Evolutionary conservation across 2,113 vertebrate species (phyloP), one percentile per base, ranked within the genome.

Genomic region (Takifugu flavidus): DNA sequence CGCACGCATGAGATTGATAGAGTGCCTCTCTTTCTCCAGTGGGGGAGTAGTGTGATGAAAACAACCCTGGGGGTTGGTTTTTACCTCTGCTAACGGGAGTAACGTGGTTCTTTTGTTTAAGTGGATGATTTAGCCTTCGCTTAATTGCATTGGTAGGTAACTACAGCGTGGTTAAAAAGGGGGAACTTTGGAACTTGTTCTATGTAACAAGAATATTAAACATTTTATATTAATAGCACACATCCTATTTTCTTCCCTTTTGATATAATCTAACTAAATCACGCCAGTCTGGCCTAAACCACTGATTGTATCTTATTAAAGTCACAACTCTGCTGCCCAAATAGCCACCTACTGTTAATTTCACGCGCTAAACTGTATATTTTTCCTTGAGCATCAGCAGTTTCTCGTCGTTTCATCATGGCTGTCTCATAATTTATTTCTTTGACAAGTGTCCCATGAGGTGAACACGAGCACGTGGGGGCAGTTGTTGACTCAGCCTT

Each of bases 1-100:
- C 86, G 86, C 43, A 80, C 76, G 74, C 80, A 69, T 74, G 74
- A 90, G 76, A 88, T 80, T 91, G 89, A 89, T 90, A 88, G 89
- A 90, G 86, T 78, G 83, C 82, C 88, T 85, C 82, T 83, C 74
- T 72, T 77, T 72, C 65, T 78, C 68, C 66, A 62, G 67, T 60
- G 69, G 79, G 82, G 69, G 64, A 69, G 72, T 45, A 67, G 59
- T 62, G 49, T 62, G 69, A 77, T 62, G 62, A 73, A 86, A 87
- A 81, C 75, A 74, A 74, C 69, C 69, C 77, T 20, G 52, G 49
- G 73, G 66, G 64, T 13, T 53, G 50, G 47, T 66, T 71, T 83
- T 72, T 77, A 39, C 34, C 34, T 39, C 34, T 39, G 34, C 34
- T 39, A 39, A 10, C 6, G 29, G 34, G 34, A 10, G 34, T 39